Evolutionary conservation across 1,140 invertebrate genomes (phyloP).

Genomic region (Melitaea cinxia): DNA sequence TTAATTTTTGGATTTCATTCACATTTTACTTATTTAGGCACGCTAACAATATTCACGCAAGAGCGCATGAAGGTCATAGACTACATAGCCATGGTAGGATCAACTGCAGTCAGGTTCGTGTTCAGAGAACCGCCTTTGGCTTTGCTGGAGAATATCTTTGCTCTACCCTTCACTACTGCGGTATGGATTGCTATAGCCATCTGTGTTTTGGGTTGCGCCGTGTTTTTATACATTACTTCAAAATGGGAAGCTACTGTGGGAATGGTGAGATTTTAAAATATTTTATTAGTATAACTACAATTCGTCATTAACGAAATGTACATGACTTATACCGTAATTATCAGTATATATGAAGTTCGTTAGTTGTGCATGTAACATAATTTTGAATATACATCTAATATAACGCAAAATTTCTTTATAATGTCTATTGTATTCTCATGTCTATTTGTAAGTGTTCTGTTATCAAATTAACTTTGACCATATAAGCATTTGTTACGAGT

Average conservation of each 20-base stretch:
- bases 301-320: too few species aligned
- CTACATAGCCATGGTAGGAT: conserved; percentile 84
- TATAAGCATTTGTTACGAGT: neutral
- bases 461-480: too few species aligned
- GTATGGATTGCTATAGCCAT: conserved; percentile 83
- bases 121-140: conserved; percentile 85
- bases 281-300: too few species aligned
- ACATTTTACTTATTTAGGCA: conserved; percentile 44
- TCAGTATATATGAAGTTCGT: too few species aligned
- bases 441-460: too few species aligned
- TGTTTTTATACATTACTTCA: conserved; percentile 68
- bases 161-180: conserved; percentile 82
- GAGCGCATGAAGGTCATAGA: conserved; percentile 79
- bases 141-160: conserved; percentile 84
- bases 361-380: too few species aligned
- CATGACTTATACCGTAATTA: too few species aligned
- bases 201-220: conserved; percentile 65
- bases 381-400: too few species aligned
- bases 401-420: too few species aligned
- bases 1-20: too few species aligned
- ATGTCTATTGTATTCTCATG: too few species aligned
- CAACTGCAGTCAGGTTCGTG: conserved; percentile 83
- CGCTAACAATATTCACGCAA: conserved; percentile 67
- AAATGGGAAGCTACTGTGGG: conserved; percentile 72
- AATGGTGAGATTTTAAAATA: conserved; percentile 37